Evolutionary conservation across 2,888 invertebrate species (phyloP).

Genomic region (Acanthosepion pharaonis): DNA sequence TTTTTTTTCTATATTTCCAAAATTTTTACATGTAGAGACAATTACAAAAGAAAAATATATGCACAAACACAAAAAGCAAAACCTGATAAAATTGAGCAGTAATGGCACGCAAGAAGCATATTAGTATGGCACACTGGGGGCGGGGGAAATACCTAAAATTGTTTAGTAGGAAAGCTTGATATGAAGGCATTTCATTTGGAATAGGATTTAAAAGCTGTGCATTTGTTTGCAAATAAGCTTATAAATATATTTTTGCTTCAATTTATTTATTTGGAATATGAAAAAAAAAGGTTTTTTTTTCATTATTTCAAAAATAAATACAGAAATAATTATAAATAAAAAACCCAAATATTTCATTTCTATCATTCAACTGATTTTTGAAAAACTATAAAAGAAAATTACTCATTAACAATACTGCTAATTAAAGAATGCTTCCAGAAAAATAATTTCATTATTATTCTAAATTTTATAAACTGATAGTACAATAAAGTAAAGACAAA

Average conservation of each 20-base stretch:
- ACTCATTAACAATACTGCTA: no score
- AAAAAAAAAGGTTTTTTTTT: not conserved
- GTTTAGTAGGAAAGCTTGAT: not conserved
- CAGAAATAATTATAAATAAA: not conserved
- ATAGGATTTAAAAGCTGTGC: not conserved
- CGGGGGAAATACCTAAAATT: not conserved
- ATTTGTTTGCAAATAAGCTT: not conserved
- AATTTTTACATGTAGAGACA: no score
- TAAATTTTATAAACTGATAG: not conserved
- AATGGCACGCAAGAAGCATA: not conserved
- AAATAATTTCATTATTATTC: no score
- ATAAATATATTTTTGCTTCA: not conserved
- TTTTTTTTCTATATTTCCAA: no score
- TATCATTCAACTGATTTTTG: not conserved
- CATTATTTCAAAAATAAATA: not conserved
- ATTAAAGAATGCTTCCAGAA: no score
- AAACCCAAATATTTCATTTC: not conserved
- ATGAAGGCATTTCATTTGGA: no score
- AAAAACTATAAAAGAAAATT: no score
- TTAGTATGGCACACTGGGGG: not conserved
- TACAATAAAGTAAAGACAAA: not conserved
- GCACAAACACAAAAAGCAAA: not conserved
- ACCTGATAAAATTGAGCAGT: no score
- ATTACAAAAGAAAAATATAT: not conserved
- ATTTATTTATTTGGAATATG: not conserved